Conservation (phyloP, 1,140 invertebrate genomes). For the Drosophila miranda region DNA sequence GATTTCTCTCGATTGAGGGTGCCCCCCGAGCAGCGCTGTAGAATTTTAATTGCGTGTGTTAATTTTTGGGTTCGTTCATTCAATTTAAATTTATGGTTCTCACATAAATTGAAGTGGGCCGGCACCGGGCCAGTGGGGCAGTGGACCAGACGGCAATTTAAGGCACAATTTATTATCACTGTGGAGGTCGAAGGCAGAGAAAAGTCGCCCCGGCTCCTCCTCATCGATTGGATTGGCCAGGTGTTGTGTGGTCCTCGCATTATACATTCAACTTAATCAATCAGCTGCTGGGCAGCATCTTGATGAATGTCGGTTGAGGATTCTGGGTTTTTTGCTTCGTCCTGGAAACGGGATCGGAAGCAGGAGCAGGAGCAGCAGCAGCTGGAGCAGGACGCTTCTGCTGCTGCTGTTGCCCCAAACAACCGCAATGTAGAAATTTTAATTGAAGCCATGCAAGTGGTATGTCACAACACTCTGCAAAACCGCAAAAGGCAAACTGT, state of each 20-base stretch:
- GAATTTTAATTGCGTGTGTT: slow-evolving; percentile 76
- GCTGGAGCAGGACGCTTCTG: too few species aligned
- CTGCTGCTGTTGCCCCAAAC: slow-evolving; percentile 15
- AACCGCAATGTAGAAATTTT: slow-evolving; percentile 73
- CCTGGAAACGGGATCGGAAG: too few species aligned
- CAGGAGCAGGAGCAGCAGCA: too few species aligned
- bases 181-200: slow-evolving; percentile 10
- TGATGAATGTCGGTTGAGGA: slow-evolving; percentile 23
- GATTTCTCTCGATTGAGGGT: slow-evolving; percentile 45
- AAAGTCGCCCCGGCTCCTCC: slow-evolving; percentile 13
- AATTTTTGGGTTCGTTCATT: slow-evolving; percentile 65
- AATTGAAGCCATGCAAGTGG: slow-evolving; percentile 68
- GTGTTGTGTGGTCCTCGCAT: slow-evolving; percentile 63
- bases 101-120: slow-evolving; percentile 56
- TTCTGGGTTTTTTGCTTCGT: slow-evolving; percentile 4
- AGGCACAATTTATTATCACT: slow-evolving; percentile 63
- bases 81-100: slow-evolving; percentile 69
- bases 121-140: too few species aligned
- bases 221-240: slow-evolving; percentile 42
- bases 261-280: slow-evolving; percentile 71
- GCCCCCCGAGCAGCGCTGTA: slow-evolving; percentile 29
- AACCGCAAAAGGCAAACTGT: slow-evolving; percentile 74
- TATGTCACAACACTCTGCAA: slow-evolving; percentile 58
- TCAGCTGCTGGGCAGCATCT: slow-evolving; percentile 45
- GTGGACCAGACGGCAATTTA: slow-evolving; percentile 31